Base-by-base conservation (phyloP, 2,113 vertebrate species). In the Lycocorax pyrrhopterus region DNA sequence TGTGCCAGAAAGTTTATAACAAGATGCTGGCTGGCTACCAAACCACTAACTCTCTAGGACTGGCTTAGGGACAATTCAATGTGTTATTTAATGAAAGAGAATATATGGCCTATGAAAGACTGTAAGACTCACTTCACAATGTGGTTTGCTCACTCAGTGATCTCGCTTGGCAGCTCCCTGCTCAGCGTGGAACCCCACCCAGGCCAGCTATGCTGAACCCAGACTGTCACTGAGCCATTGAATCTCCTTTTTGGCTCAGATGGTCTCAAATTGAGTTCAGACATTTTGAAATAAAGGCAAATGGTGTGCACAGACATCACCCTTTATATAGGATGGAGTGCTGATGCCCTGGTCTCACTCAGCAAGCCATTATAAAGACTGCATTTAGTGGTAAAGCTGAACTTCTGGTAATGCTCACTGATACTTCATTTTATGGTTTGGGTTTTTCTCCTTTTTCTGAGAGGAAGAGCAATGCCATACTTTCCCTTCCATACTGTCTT, bases 21-120 rank as follows among this genome's bases (percentile, higher is more conserved):
- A 84, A 91, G 86, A 58, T 30, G n/a, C 58, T 97, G 96, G 96
- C 94, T 6, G 15, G 43, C 55, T 76, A 91, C 74, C 95, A 96
- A 95, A 87, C 88, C 94, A 80, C 92, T 76, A 69, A 89, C 46
- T 91, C 73, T 91, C 86, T 69, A 89, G 77, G 84, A 84, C 73
- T 96, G 94, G 90, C 89, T 85, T 62, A 79, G 84, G 62, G 69
- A 96, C 93, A 92, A 43, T 82, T 68, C 74, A 74, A 78, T 64
- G 27, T 56, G 77, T 30, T 96, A 73, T 89, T 95, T 95, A 76
- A 85, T 69, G 62, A 81, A 79, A 92, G 73, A 66, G 47, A 86
- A 23, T 89, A 27, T 9, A 69, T 4, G 68, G 29, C 62, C 80
- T 62, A 29, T 17, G 74, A 63, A 93, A 68, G 66, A 59, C 90